These are phyloP conservation scores for Esox masquinongy DNA, from an alignment of 2,797 vertebrate genomes.

Conservation along the genomic window DNA sequence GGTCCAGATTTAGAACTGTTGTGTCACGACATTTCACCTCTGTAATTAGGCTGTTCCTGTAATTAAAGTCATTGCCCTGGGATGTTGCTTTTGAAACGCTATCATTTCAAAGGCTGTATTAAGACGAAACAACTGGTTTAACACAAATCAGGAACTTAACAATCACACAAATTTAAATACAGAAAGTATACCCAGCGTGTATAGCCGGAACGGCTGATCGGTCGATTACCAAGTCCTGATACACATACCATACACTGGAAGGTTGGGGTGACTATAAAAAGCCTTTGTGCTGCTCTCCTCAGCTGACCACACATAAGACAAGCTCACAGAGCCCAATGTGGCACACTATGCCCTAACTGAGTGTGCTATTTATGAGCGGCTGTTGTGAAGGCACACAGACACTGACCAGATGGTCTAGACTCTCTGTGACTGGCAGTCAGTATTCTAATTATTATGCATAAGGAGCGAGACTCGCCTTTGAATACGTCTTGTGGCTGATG, in stretches of 20 bases:
- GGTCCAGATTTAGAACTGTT: background rate
- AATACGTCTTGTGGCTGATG: constrained; percentile 48
- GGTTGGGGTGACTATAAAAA: constrained; percentile 36
- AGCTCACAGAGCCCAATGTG: background rate
- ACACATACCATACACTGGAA: background rate
- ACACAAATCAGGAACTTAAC: background rate
- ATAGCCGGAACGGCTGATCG: background rate
- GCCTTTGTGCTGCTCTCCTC: constrained; percentile 32
- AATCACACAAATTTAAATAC: background rate
- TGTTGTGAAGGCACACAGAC: constrained; percentile 45
- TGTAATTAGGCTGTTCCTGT: background rate
- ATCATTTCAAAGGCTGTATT: background rate
- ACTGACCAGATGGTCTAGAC: constrained; percentile 59
- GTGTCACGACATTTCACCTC: constrained; percentile 1
- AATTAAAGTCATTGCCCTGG: background rate
- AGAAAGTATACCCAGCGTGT: background rate
- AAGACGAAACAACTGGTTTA: background rate
- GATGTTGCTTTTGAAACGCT: background rate
- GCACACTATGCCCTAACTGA: background rate
- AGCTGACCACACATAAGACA: constrained; percentile 44
- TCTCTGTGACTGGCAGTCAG: constrained; percentile 55
- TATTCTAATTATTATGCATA: constrained; percentile 68
- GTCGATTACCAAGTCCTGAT: background rate
- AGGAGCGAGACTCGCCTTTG: constrained; percentile 57
- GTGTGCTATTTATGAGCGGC: constrained; percentile 11